Base-by-base conservation (phyloP, 1,140 invertebrate species). In the Batillaria attramentaria region DNA sequence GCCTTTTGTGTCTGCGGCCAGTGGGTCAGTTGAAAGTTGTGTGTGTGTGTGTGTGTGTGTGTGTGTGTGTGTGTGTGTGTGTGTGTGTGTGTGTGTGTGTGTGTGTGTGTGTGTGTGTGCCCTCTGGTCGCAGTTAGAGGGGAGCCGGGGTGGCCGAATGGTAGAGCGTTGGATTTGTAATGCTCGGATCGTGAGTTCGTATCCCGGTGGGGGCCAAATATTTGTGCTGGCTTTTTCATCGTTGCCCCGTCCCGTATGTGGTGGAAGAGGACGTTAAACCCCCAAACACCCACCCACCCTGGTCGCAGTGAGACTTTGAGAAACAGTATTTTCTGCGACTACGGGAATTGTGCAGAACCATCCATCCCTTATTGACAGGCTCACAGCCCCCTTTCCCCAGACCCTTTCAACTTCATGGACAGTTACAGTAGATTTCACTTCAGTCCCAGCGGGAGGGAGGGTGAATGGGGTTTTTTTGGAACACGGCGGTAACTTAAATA, bases 251-350 rank as follows among this genome's bases (percentile, higher is more conserved):
- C 8, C 20, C 24, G 8, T 8, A 28, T 62, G 8, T 62, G 8
- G 6, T 6, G 20, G 57, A 5, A 28, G 20, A 28, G 10, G 57
- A n/a, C 31, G 57, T 62, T 35, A 66, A 31, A 37, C 62, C 33
- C 62, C 16, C 62, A 66, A 31, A 66, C 35, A 37, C 62, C 33
- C 62, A 66, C 62, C 5, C 62, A 60, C 57, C 24, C 57, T n/a
- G n/a, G n/a, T n/a, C n/a, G n/a, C n/a, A n/a, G n/a, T n/a, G n/a
- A n/a, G n/a, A n/a, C n/a, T n/a, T n/a, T n/a, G n/a, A n/a, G n/a
- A n/a, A n/a, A n/a, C n/a, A n/a, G n/a, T n/a, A n/a, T n/a, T n/a
- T n/a, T n/a, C n/a, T n/a, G n/a, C n/a, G n/a, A n/a, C n/a, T n/a
- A n/a, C n/a, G n/a, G n/a, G n/a, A n/a, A n/a, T n/a, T n/a, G n/a